These are phyloP conservation scores for Teleogryllus occipitalis DNA, from an alignment of 1,140 invertebrate species.

Conservation along the genomic window DNA sequence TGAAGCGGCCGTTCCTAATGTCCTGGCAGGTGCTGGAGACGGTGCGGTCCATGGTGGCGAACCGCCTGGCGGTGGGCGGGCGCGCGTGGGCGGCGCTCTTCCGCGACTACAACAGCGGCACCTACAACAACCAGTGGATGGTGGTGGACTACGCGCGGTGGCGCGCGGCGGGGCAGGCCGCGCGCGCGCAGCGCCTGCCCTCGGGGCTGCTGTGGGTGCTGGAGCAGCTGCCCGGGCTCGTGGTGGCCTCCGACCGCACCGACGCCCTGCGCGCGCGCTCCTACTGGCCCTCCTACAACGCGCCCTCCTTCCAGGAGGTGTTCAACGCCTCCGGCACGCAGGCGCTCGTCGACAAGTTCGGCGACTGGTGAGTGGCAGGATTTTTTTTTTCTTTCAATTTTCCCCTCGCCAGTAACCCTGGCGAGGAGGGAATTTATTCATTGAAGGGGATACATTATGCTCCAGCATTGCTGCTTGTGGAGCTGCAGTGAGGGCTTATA, in stretches of 20 bases:
- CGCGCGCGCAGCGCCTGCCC: conserved; percentile 27
- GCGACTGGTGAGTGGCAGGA: conserved; percentile 50
- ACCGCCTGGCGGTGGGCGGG: conserved; percentile 52
- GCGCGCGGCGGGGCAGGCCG: conserved; percentile 40
- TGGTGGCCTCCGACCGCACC: conserved; percentile 44
- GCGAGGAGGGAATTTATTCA: too few species aligned
- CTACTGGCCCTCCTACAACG: conserved; percentile 71
- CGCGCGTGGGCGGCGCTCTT: conserved; percentile 49
- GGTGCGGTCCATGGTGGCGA: conserved; percentile 59
- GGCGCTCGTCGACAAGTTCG: conserved; percentile 49
- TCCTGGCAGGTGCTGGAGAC: conserved; percentile 47
- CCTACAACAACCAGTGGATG: conserved; percentile 79
- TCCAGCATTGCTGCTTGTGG: too few species aligned
- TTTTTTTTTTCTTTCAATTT: too few species aligned
- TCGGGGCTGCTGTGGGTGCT: conserved; percentile 48
- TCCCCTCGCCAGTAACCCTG: too few species aligned
- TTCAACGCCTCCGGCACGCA: conserved; percentile 54
- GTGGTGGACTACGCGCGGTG: conserved; percentile 58
- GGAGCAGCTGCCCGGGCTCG: conserved; percentile 55
- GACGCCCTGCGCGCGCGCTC: conserved; percentile 41
- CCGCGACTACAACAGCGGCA: conserved; percentile 60
- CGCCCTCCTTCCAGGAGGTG: conserved; percentile 55
- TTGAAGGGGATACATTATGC: too few species aligned
- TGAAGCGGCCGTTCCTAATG: background rate
- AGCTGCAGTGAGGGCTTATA: too few species aligned